Conservation (phyloP, 1,140 invertebrate species). For the Polyergus mexicanus region DNA sequence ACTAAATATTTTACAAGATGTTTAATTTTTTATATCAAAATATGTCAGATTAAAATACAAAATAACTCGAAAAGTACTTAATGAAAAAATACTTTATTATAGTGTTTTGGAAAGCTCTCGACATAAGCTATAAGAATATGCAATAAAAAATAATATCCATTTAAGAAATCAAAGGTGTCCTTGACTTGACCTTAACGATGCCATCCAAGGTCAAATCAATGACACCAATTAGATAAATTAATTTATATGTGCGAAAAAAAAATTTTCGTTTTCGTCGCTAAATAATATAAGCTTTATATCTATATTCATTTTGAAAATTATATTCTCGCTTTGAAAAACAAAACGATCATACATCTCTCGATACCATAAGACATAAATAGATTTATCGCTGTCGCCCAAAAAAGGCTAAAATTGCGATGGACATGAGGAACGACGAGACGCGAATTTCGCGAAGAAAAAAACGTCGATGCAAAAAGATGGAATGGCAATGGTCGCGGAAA, state of each 20-base stretch:
- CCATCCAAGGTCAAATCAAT: too few species aligned
- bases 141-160: too few species aligned
- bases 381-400: slow-evolving; percentile 42
- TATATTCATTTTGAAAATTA: slow-evolving; percentile 12
- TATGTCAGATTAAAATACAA: too few species aligned
- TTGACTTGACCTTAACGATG: too few species aligned
- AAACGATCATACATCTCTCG: neutral
- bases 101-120: too few species aligned
- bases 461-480: slow-evolving; percentile 61
- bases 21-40: too few species aligned
- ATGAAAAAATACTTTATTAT: too few species aligned
- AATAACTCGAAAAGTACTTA: too few species aligned
- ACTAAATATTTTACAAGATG: too few species aligned
- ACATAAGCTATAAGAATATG: too few species aligned
- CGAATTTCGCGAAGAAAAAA: slow-evolving; percentile 50
- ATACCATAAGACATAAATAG: slow-evolving; percentile 34
- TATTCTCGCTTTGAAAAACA: slow-evolving; percentile 4
- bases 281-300: neutral
- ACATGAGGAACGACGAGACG: slow-evolving; percentile 6
- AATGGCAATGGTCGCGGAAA: slow-evolving; percentile 55
- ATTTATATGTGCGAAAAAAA: neutral
- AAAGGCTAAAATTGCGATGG: slow-evolving; percentile 28
- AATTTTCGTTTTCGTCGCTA: neutral
- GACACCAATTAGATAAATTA: neutral
- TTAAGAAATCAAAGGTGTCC: too few species aligned